A percentile compares a stretch with the other conserved stretches of the same genome.
Evolutionary conservation across 1,140 invertebrate species (phyloP).

Genomic region (Zaprionus gabonicus): DNA sequence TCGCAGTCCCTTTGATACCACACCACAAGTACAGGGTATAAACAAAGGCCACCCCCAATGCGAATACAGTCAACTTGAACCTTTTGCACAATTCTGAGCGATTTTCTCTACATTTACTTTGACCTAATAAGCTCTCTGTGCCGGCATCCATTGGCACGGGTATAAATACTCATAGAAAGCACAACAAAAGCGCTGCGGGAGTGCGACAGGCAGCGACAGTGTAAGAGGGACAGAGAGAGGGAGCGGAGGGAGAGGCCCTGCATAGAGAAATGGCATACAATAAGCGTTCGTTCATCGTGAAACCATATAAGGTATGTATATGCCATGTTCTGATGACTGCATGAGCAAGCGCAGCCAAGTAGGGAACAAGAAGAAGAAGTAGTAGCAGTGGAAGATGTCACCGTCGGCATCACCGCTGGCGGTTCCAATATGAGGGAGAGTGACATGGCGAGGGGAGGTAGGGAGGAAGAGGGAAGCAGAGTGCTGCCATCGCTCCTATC

Average conservation of each 20-base stretch:
- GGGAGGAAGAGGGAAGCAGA: not conserved
- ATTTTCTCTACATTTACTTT: constrained; percentile 4
- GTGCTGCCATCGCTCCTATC: constrained; percentile 5
- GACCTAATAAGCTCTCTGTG: constrained; percentile 6
- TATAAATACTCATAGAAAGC: constrained; percentile 21
- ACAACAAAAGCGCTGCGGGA: constrained; percentile 7
- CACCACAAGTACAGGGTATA: not conserved
- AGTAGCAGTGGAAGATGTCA: constrained; percentile 11
- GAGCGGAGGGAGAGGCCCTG: not conserved
- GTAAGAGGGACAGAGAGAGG: not conserved
- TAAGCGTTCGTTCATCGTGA: constrained; percentile 29
- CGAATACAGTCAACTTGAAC: constrained; percentile 1
- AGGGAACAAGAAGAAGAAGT: not conserved
- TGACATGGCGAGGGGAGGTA: not conserved
- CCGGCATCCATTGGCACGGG: constrained; percentile 1
- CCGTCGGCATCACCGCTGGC: not conserved
- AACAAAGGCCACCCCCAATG: not conserved
- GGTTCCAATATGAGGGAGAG: not conserved
- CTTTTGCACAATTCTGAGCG: constrained; percentile 1
- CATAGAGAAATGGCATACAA: constrained; percentile 13
- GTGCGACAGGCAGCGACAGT: not conserved
- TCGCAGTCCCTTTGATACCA: not conserved
- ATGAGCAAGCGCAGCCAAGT: constrained; percentile 9
- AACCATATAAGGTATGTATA: constrained; percentile 25
- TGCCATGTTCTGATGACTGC: constrained; percentile 25